Percentiles rank a stretch among this genome's conserved stretches.
These are phyloP conservation scores for Xyliphius kryptos DNA, from an alignment of 2,113 vertebrate genomes.

Conservation along the genomic window DNA sequence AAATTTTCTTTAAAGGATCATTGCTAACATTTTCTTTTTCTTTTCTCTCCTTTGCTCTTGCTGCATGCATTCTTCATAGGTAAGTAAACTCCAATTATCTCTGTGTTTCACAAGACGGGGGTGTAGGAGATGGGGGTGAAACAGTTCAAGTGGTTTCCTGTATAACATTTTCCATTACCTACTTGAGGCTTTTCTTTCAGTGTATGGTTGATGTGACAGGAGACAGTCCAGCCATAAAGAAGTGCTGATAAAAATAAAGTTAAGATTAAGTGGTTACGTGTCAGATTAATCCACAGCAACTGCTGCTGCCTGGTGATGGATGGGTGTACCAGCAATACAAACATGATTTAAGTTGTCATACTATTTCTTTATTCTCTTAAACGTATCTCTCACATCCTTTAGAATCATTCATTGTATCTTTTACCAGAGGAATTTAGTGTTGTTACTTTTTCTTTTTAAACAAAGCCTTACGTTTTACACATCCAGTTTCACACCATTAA, in stretches of 20 bases:
- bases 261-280: not conserved
- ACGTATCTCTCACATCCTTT: too few species aligned
- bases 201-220: not conserved
- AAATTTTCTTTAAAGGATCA: not conserved
- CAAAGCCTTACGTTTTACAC: too few species aligned
- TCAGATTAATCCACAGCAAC: too few species aligned
- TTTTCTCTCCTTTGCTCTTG: constrained; percentile 8
- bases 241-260: constrained; percentile 22
- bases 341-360: too few species aligned
- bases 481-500: too few species aligned
- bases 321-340: too few species aligned
- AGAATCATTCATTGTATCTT: too few species aligned
- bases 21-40: not conserved
- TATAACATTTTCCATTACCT: not conserved
- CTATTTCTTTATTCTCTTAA: too few species aligned
- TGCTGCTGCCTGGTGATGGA: too few species aligned
- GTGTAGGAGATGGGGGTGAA: not conserved
- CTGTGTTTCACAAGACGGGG: not conserved
- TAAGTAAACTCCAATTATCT: constrained; percentile 48
- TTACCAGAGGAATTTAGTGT: too few species aligned
- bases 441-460: too few species aligned
- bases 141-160: not conserved
- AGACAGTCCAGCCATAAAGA: not conserved
- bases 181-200: not conserved
- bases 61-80: constrained; percentile 39